Evolutionary conservation across 1,140 invertebrate genomes (phyloP).

Genomic region (Samia ricini): DNA sequence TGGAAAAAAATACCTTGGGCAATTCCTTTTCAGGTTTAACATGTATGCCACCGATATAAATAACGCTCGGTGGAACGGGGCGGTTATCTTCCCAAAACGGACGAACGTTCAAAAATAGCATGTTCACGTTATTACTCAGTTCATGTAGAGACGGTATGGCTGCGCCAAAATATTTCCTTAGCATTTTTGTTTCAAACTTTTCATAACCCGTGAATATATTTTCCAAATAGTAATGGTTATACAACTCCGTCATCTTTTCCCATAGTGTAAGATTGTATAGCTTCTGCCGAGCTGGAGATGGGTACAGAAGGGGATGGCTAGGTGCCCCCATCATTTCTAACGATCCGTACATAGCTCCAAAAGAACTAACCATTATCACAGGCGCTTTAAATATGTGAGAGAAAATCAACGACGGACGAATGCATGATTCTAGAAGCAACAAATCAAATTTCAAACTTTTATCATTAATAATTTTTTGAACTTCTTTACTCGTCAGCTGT

Average conservation of each 20-base stretch:
- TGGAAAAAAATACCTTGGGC: constrained; percentile 30
- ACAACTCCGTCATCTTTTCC: constrained; percentile 15
- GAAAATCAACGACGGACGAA: constrained; percentile 38
- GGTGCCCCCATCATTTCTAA: constrained; percentile 55
- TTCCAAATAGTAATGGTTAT: constrained; percentile 5
- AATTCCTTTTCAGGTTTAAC: constrained; percentile 50
- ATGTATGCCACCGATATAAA: constrained; percentile 75
- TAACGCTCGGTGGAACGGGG: constrained; percentile 68
- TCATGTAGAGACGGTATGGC: constrained; percentile 55
- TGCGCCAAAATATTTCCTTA: constrained; percentile 60
- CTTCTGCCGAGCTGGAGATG: constrained; percentile 19
- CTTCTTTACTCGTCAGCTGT: constrained; percentile 29
- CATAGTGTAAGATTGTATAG: constrained; percentile 12
- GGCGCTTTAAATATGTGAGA: constrained; percentile 61
- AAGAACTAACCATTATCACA: constrained; percentile 58
- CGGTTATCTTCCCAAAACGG: constrained; percentile 62
- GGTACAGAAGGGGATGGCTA: constrained; percentile 66
- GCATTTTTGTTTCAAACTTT: constrained; percentile 35
- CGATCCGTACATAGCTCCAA: constrained; percentile 23
- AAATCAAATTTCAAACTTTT: constrained; percentile 50
- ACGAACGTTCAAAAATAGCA: constrained; percentile 78
- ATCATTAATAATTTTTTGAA: constrained; percentile 44
- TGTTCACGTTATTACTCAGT: constrained; percentile 68
- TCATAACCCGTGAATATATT: constrained; percentile 32
- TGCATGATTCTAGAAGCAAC: constrained; percentile 42